Base-by-base conservation (phyloP, 2,797 vertebrate species). In the Oceanodroma leucorhoa region DNA sequence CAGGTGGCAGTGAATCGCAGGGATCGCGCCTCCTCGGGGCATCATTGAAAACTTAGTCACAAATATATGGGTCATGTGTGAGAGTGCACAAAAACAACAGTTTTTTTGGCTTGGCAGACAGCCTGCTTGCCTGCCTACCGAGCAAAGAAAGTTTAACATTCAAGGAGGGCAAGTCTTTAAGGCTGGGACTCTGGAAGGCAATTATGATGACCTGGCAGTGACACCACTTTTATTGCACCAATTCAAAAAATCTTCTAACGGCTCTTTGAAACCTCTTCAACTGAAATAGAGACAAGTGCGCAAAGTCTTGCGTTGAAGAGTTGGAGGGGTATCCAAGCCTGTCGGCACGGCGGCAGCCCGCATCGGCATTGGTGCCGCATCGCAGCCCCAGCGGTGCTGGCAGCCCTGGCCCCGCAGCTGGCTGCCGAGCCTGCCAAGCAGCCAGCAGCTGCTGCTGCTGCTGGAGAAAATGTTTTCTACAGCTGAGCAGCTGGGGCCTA, bases 271-370 rank as follows among this genome's bases (percentile, higher is more conserved):
- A 29, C 24, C 50, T 61, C 40, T 62, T 50, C 36, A 78, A 38
- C 20, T 5, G 55, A 73, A 75, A n/a, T 0, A 10, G 43, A 76
- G 55, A 20, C 4, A 34, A 72, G 20, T 0, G 4, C 11, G 5
- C 29, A 14, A 43, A 51, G 50, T n/a, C 14, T 78, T 65, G 36
- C 19, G 36, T 70, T 20, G 73, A 43, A 55, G 77, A 20, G 6
- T 13, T 6, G 5, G 55, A 29, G 43, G 40, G 17, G 9, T 27
- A 29, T 1, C 3, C 0, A 4, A 73, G 41, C 32, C 66, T 19
- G 23, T 6, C 0, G 4, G 21, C 10, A 1, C 0, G 0, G 53
- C 3, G 2, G 40, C n/a, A 57, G 36, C n/a, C 30, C 2, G 1
- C 58, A 75, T 76, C 24, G 6, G 43, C 66, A 62, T n/a, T 12